Evolutionary conservation across 1,140 invertebrate genomes (phyloP), one percentile per base, ranked within the genome.

Genomic region (Cylas formicarius): DNA sequence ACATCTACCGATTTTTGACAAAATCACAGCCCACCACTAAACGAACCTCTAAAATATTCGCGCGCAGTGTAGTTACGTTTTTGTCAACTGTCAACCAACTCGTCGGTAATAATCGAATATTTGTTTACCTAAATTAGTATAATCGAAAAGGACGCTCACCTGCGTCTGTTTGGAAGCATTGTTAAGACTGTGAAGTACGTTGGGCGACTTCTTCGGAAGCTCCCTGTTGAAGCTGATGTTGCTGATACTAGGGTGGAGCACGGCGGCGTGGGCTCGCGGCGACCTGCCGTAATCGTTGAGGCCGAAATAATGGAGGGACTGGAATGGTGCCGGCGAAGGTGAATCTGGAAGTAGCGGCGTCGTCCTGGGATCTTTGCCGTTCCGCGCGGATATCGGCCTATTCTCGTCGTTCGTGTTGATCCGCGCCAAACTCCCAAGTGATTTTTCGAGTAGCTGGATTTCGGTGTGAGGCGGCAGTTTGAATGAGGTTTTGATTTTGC

Each of bases 221-320:
- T 57, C 56, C 33, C 33, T 50, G 19, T 28, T 50, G 38, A 66
- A 65, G 42, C 56, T 58, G 13, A 66, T 56, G 47, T 62, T 65
- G 40, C 56, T 65, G 24, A 66, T 59, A 31, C 44, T 58, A 5
- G 62, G 63, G 48, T 66, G 65, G 11, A 65, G 48, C 20, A 57
- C 34, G 23, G 37, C 34, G n/a, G 19, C 27, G 42, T 58, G 44
- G 4, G 41, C 21, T 16, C 49, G 47, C n/a, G 53, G 56, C 32
- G 57, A 57, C 52, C 52, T 56, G 16, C 43, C 47, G 23, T 43
- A 44, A 27, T 58, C 52, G 10, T 42, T 38, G 16, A 49, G 48
- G n/a, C 43, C 43, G 27, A 50, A 48, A n/a, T n/a, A n/a, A 51
- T 62, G 58, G 7, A 61, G 48, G 3, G 57, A 53, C 34, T 63